A percentile compares a stretch with the other conserved stretches of the same genome.
Conservation (phyloP, 2,888 invertebrate species). For the Podabrus alpinus region DNA sequence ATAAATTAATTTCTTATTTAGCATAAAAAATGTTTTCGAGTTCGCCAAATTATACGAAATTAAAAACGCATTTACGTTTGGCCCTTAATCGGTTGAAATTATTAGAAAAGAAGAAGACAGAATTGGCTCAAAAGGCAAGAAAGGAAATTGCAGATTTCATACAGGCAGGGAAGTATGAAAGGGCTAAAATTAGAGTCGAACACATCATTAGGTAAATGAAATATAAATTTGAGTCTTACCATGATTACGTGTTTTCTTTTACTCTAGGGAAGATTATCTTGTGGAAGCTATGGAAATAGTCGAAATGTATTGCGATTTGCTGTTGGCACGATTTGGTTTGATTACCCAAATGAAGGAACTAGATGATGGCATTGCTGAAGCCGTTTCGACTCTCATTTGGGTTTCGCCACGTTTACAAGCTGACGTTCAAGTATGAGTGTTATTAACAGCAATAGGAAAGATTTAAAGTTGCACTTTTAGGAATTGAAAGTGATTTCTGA, state of each 20-base stretch:
- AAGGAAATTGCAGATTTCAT: slow-evolving; percentile 98
- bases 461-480: slow-evolving; percentile 42
- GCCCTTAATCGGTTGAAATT: slow-evolving; percentile 92
- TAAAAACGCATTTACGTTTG: slow-evolving; percentile 94
- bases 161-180: slow-evolving; percentile 78
- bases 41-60: slow-evolving; percentile 90
- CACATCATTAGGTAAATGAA: slow-evolving; percentile 81
- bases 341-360: slow-evolving; percentile 96
- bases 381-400: slow-evolving; percentile 96
- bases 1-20: background rate
- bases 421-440: slow-evolving; percentile 69
- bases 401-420: slow-evolving; percentile 90
- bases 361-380: slow-evolving; percentile 94
- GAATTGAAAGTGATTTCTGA: slow-evolving; percentile 84
- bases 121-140: slow-evolving; percentile 92
- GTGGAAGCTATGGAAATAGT: slow-evolving; percentile 99
- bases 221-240: background rate
- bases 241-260: slow-evolving; percentile 5
- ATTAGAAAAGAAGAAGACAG: slow-evolving; percentile 96
- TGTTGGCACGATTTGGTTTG: slow-evolving; percentile 94
- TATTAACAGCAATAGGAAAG: background rate
- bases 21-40: slow-evolving; percentile 78
- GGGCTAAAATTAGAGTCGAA: slow-evolving; percentile 96
- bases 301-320: slow-evolving; percentile 98
- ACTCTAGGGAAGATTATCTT: slow-evolving; percentile 91